phyloP scores from a whole-genome alignment of 1,140 invertebrate species.

The Musca domestica region DNA sequence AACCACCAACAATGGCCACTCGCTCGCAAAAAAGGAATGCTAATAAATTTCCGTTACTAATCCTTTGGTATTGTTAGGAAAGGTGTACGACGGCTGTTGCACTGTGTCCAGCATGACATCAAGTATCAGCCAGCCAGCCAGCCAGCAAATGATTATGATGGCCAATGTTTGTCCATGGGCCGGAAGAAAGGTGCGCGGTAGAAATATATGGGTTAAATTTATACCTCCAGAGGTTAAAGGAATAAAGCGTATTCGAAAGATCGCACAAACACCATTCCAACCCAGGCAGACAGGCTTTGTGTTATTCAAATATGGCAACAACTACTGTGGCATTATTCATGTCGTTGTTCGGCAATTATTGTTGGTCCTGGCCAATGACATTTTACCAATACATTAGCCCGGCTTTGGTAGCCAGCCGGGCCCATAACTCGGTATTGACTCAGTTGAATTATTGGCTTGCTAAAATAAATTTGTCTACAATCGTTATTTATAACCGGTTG shows the following conservation, averaged over 20 bases:
- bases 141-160: constrained; percentile 6
- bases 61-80: constrained; percentile 10
- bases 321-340: no score
- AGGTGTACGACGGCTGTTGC: not conserved
- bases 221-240: constrained; percentile 15
- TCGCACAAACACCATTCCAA: not conserved
- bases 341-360: no score
- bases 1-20: no score
- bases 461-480: constrained; percentile 18
- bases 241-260: not conserved
- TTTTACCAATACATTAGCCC: no score
- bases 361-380: no score
- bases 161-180: not conserved
- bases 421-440: constrained; percentile 6
- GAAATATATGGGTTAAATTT: constrained; percentile 17
- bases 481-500: not conserved
- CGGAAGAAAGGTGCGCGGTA: no score
- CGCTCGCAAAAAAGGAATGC: constrained; percentile 3
- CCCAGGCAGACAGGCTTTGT: no score
- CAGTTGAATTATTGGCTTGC: constrained; percentile 12
- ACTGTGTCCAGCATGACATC: not conserved
- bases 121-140: constrained; percentile 13
- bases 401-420: not conserved
- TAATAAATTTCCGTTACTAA: constrained; percentile 23
- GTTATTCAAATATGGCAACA: no score